These are phyloP conservation scores for Bilobella aurantiaca DNA, from an alignment of 1,140 invertebrate genomes.

Conservation along the genomic window DNA sequence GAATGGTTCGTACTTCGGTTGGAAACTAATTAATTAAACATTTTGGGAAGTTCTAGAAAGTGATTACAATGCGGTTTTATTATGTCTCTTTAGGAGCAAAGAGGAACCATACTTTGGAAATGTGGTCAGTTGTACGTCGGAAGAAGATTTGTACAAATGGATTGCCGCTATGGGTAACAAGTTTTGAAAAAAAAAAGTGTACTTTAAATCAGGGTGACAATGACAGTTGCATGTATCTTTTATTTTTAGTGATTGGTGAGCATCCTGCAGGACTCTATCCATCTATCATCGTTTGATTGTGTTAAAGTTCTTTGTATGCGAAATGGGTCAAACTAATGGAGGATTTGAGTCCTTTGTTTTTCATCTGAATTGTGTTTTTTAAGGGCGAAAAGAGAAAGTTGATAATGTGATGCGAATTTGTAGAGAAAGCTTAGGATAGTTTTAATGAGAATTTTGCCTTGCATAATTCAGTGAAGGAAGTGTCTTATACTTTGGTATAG, in stretches of 20 bases:
- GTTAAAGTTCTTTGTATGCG: no score
- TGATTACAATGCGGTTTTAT: no score
- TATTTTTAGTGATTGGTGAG: slow-evolving; percentile 5
- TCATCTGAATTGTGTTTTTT: background rate
- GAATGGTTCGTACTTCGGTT: no score
- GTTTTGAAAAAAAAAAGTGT: no score
- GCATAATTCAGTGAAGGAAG: background rate
- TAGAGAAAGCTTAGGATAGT: no score
- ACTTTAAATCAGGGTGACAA: no score
- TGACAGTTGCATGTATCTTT: no score
- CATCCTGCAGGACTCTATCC: slow-evolving; percentile 30
- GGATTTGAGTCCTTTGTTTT: background rate
- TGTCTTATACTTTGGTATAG: no score
- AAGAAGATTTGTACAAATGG: slow-evolving; percentile 61
- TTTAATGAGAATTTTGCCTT: background rate
- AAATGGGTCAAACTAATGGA: background rate
- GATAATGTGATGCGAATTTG: background rate
- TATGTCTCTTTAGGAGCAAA: slow-evolving; percentile 51
- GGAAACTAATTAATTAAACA: no score
- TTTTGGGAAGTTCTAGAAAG: no score
- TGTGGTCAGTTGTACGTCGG: slow-evolving; percentile 59
- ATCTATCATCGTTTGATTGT: slow-evolving; percentile 22
- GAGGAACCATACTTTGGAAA: slow-evolving; percentile 66
- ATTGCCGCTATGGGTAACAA: slow-evolving; percentile 58
- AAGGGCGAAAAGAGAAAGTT: background rate